Conservation (phyloP, 2,888 invertebrate genomes). For the Melinaea menophilus region DNA sequence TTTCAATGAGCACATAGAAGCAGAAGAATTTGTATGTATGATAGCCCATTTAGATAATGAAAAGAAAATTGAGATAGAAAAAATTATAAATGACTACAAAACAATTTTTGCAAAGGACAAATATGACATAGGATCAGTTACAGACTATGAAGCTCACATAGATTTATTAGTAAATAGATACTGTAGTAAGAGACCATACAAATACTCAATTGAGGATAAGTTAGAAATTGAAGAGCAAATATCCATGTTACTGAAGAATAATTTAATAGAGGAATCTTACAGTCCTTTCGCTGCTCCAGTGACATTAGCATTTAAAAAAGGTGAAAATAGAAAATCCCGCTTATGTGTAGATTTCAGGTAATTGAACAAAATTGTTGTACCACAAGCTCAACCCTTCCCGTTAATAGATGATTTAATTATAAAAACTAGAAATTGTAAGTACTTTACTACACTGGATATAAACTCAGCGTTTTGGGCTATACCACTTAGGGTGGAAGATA, state of each 20-base stretch:
- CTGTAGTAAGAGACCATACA: conserved; percentile 26
- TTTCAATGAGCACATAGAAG: conserved; percentile 13
- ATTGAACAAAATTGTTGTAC: conserved; percentile 14
- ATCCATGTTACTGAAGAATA: conserved; percentile 15
- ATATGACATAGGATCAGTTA: conserved; percentile 23
- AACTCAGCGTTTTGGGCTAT: conserved; percentile 54
- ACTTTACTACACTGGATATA: conserved; percentile 43
- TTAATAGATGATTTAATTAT: conserved; percentile 36
- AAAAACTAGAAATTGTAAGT: conserved; percentile 43
- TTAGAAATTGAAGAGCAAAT: conserved; percentile 27
- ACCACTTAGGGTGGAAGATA: conserved; percentile 42
- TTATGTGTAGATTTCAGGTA: conserved; percentile 30
- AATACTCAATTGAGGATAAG: conserved; percentile 25
- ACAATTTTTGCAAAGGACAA: conserved; percentile 23
- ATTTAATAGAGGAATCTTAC: conserved; percentile 28
- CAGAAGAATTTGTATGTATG: conserved; percentile 12
- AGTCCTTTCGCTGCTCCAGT: conserved; percentile 38
- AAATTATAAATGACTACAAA: conserved; percentile 12
- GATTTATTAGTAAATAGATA: conserved; percentile 22
- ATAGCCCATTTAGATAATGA: conserved; percentile 12
- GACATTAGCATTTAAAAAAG: conserved; percentile 34
- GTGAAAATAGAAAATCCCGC: conserved; percentile 36
- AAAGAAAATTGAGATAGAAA: conserved; percentile 15
- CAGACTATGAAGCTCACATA: conserved; percentile 20
- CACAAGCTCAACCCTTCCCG: conserved; percentile 12